Evolutionary conservation across 2,113 vertebrate species (phyloP), one percentile per base, ranked within the genome.

Genomic region (Percopsis transmontana): DNA sequence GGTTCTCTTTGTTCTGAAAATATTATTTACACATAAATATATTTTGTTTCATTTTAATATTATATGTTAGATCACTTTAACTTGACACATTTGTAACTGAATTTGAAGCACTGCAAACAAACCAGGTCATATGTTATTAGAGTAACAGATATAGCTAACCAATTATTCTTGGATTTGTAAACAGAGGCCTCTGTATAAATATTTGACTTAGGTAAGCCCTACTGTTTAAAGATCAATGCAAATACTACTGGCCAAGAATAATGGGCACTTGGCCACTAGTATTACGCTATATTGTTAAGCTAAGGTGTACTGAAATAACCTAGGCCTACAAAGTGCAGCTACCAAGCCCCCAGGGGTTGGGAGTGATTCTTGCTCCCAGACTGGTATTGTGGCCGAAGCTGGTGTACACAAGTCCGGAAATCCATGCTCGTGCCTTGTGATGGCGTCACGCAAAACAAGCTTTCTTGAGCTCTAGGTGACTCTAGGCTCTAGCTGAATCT

Each of bases 181-280:
- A 19, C 59, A n/a, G 4, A 0, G 57, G 7, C 19, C 18, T 11
- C 16, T 55, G 45, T 1, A 51, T 59, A 81, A 83, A 83, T 81
- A 83, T 81, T 74, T 76, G 68, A 66, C 66, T 70, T 48, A 27
- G 53, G 19, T 10, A 27, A 47, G 63, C n/a, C 8, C 15, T 15
- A 18, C 39, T 65, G 40, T 68, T 51, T 48, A 47, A 55, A 74
- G 64, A 68, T 71, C 68, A 69, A 15, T 18, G 3, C 12, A 48
- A 21, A 42, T 58, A 59, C 24, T 20, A 41, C 51, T 12, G 62
- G 21, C 12, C 8, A 52, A 10, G 13, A 47, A 39, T 7, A 56
- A 14, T 12, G 20, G 14, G 16, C 2, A 14, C 14, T 52, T 19
- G 21, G 51, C 21, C 21, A 24, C 6, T 16, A n/a, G 16, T 47